Conservation (phyloP, 2,888 invertebrate genomes). For the Agriopis marginaria region DNA sequence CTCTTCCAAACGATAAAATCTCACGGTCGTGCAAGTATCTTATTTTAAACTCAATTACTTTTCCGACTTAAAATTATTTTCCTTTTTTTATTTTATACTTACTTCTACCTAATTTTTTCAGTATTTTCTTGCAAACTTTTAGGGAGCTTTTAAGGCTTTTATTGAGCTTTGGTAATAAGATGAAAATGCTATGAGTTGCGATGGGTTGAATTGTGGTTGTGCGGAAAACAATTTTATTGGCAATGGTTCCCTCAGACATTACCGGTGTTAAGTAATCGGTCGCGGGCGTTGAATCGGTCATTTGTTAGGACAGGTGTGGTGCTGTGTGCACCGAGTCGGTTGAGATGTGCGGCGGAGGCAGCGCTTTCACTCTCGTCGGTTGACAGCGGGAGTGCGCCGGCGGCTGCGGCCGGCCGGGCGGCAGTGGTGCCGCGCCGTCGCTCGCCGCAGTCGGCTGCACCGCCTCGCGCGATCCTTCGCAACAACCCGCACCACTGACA, state of each 20-base stretch:
- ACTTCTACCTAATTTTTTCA: too few species aligned
- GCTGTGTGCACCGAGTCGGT: conserved; percentile 56
- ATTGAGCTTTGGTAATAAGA: too few species aligned
- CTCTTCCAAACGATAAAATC: background rate
- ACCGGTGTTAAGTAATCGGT: conserved; percentile 58
- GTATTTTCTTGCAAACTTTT: too few species aligned
- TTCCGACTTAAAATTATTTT: too few species aligned
- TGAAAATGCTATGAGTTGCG: too few species aligned
- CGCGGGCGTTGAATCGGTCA: conserved; percentile 60
- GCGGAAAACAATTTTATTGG: background rate
- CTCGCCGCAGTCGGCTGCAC: conserved; percentile 69
- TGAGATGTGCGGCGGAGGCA: conserved; percentile 72
- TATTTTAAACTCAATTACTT: background rate
- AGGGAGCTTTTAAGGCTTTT: too few species aligned
- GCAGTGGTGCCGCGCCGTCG: conserved; percentile 76
- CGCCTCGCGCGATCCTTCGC: conserved; percentile 44
- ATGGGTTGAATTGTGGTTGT: background rate
- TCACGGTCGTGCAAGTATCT: background rate
- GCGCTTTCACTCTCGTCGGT: conserved; percentile 83
- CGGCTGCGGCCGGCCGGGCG: conserved; percentile 47
- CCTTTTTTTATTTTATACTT: too few species aligned
- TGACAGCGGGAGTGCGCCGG: conserved; percentile 58
- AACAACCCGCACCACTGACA: conserved; percentile 68
- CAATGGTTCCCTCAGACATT: conserved; percentile 46
- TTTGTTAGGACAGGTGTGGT: conserved; percentile 69